Conservation (phyloP, 2,113 vertebrate species). For the Agelaius tricolor region DNA sequence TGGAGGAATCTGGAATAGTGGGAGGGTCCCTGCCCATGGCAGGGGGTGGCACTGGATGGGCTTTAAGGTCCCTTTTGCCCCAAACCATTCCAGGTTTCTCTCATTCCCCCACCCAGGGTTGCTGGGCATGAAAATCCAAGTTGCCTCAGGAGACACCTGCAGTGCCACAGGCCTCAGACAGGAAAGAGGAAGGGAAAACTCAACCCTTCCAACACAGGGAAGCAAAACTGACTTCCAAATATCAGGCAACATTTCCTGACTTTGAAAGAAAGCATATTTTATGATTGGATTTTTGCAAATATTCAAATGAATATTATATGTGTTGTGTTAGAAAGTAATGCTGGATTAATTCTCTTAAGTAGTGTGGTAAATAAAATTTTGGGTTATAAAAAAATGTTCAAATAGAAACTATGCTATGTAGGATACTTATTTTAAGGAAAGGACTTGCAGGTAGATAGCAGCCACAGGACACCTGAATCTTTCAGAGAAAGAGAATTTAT, state of each 20-base stretch:
- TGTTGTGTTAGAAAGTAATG: no score
- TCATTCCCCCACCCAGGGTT: neutral
- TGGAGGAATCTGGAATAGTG: neutral
- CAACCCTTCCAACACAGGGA: neutral
- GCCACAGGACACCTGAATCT: no score
- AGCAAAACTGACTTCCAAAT: neutral
- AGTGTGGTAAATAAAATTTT: no score
- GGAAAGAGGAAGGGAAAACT: neutral
- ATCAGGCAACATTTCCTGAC: neutral
- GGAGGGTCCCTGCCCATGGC: neutral
- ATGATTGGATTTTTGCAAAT: no score
- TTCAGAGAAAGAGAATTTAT: no score
- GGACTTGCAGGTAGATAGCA: no score
- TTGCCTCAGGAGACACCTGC: accelerated
- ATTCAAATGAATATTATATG: no score
- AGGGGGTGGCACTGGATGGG: neutral
- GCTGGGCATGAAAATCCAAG: neutral
- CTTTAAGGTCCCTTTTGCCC: neutral
- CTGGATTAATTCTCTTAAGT: no score
- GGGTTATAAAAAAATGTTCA: no score
- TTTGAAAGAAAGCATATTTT: no score
- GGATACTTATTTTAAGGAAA: no score
- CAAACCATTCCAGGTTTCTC: neutral
- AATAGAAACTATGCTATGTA: no score
- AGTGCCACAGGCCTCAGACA: accelerated